Base-by-base conservation (phyloP, 1,140 invertebrate species). In the Leptoteleia sp. region DNA sequence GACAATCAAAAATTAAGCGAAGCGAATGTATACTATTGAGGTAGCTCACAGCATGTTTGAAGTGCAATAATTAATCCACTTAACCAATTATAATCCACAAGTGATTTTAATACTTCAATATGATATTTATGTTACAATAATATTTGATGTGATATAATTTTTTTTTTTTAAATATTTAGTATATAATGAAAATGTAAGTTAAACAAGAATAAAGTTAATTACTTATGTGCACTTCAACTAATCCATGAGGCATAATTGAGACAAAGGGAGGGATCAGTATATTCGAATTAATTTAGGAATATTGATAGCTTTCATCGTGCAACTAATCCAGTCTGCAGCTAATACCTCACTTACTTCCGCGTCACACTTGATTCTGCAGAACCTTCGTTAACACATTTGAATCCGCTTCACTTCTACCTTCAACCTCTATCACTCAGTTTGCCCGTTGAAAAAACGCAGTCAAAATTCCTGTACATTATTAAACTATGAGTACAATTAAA, bases 361-460 rank as follows among this genome's bases (percentile, higher is more conserved):
- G 81, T 84, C 70, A 78, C 80, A 84, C 83, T 82, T 83, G 83
- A 84, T 67, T 84, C 81, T 79, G 82, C 78, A 83, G 82, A 86
- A 84, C 79, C 82, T 87, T 84, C 82, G 81, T 82, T 83, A 79
- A 82, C 85, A 84, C 80, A 85, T 85, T 86, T 64, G 84, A 79
- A 85, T 87, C 84, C 84, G 83, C 84, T 84, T 85, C 82, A 82
- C 85, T 86, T 87, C 84, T 88, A 88, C 85, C 77, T 87, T 86
- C 86, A 84, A 88, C 81, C 82, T 87, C 84, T 85, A 83, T 87
- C 84, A 72, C 52, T 87, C 85, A 86, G 85, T 88, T 87, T 85
- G 85, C 84, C 84, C 86, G 62, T 82, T 85, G 84, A 85, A 83
- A 88, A 88, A 88, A 87, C 83, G 86, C 77, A 87, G 87, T 88